Conservation (phyloP, 2,113 vertebrate genomes). For the Anarrhichthys ocellatus region DNA sequence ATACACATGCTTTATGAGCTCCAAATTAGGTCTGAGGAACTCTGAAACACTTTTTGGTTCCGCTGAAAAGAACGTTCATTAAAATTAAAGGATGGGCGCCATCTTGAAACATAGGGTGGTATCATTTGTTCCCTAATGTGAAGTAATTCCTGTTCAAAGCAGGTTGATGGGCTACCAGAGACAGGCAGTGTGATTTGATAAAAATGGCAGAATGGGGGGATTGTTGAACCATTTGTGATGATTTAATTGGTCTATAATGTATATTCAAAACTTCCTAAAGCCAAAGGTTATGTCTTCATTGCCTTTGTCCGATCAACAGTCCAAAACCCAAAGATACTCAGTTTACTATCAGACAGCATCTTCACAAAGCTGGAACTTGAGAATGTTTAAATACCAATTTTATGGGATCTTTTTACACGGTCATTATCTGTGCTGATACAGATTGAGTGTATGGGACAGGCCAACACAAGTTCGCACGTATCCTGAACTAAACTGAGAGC, state of each 20-base stretch:
- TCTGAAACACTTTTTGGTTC: not conserved
- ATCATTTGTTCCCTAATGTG: slow-evolving; percentile 1
- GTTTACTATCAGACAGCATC: not conserved
- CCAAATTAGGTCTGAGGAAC: not conserved
- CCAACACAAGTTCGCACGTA: slow-evolving; percentile 7
- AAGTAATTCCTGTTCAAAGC: not conserved
- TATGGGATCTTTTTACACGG: not conserved
- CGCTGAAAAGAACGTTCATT: not conserved
- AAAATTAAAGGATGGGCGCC: not conserved
- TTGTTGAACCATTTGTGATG: not conserved
- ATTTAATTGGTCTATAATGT: not conserved
- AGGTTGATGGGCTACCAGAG: not conserved
- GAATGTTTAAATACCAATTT: not conserved
- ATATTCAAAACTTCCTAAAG: not conserved
- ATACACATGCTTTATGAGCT: not conserved
- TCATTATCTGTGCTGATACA: not conserved
- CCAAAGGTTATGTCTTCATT: not conserved
- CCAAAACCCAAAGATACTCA: not conserved
- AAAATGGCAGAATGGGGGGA: not conserved
- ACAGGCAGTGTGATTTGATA: not conserved
- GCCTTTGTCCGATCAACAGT: not conserved
- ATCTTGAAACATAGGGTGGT: not conserved
- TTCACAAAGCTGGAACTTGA: not conserved
- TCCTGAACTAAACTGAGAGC: not conserved
- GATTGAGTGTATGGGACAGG: not conserved